These are phyloP conservation scores for Campodea augens DNA, from an alignment of 1,140 invertebrate genomes.

Conservation along the genomic window DNA sequence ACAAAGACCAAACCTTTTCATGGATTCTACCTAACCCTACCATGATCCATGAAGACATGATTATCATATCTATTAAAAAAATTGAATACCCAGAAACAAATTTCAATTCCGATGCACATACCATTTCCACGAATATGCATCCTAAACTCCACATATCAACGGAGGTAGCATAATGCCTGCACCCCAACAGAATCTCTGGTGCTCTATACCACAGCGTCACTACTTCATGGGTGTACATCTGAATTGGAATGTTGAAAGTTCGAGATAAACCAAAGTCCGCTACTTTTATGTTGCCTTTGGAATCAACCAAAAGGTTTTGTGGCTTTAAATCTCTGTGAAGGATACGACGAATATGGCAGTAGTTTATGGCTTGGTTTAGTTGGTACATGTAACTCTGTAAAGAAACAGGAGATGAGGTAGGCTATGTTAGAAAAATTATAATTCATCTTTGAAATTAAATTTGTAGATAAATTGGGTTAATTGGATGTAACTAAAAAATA, in stretches of 20 bases:
- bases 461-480: too few relatives aligned
- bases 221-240: constrained; percentile 82
- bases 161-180: constrained; percentile 69
- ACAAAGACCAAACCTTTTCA: neutral
- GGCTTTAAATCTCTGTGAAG: constrained; percentile 81
- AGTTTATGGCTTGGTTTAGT: constrained; percentile 70
- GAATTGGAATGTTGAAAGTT: constrained; percentile 59
- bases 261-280: constrained; percentile 81
- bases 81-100: constrained; percentile 3
- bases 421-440: too few relatives aligned
- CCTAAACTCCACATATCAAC: constrained; percentile 92
- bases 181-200: constrained; percentile 82
- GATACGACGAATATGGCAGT: constrained; percentile 76
- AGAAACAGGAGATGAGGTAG: neutral
- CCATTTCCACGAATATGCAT: constrained; percentile 89
- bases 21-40: too few relatives aligned
- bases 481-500: too few relatives aligned
- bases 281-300: constrained; percentile 59
- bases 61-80: neutral
- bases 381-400: constrained; percentile 71
- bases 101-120: constrained; percentile 22
- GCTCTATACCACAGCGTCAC: constrained; percentile 93
- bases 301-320: constrained; percentile 72
- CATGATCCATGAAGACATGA: too few relatives aligned
- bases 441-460: too few relatives aligned